A percentile compares a stretch with the other conserved stretches of the same genome.
These are phyloP conservation scores for Ailuropoda melanoleuca DNA, from an alignment of 2,113 vertebrate genomes.

Conservation along the genomic window DNA sequence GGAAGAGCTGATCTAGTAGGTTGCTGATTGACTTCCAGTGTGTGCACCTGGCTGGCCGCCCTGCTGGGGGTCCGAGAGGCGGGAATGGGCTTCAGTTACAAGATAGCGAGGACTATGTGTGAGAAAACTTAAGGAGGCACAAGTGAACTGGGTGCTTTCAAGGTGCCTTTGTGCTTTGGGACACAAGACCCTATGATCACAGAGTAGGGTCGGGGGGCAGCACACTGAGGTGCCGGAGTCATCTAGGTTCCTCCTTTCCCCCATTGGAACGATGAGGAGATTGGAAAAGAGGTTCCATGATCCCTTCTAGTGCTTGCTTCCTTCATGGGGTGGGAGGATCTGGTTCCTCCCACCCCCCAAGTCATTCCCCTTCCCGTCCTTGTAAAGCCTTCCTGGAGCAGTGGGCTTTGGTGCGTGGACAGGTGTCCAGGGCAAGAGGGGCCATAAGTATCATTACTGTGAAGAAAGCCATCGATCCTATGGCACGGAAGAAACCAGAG, in stretches of 20 bases:
- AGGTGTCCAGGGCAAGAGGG: not conserved
- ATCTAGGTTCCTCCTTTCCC: not conserved
- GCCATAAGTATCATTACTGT: rapidly evolving
- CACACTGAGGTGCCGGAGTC: not conserved
- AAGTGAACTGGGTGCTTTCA: not conserved
- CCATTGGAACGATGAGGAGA: not conserved
- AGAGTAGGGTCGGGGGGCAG: not conserved
- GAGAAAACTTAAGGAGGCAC: not conserved
- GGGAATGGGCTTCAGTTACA: not conserved
- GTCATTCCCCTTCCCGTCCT: not conserved
- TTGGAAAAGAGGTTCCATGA: not conserved
- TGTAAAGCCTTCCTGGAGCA: not conserved
- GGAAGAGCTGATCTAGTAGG: not conserved
- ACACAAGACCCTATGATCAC: not conserved
- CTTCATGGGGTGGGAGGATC: not conserved
- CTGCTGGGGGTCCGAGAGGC: not conserved
- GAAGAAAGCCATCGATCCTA: not conserved
- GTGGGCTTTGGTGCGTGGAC: not conserved
- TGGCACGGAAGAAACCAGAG: not conserved
- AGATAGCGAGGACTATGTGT: not conserved
- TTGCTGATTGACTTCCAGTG: not conserved
- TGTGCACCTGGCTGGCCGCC: not conserved
- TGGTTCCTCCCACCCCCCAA: not conserved
- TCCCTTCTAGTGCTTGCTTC: not conserved
- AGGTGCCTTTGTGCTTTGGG: not conserved